Evolutionary conservation across 2,113 vertebrate genomes (phyloP).

Genomic region (Perognathus longimembris): DNA sequence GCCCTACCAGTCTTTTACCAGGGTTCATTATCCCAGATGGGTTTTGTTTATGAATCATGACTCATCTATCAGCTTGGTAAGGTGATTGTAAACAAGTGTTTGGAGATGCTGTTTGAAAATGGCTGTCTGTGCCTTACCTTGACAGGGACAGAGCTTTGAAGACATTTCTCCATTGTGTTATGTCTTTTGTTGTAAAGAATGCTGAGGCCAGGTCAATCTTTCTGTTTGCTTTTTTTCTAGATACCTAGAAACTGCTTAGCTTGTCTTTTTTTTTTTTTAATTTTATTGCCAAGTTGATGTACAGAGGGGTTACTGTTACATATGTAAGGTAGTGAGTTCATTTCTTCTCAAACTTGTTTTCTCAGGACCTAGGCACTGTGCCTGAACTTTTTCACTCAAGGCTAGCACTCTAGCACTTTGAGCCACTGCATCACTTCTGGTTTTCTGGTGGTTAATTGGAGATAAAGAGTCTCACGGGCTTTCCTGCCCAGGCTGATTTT

Average conservation of each 20-base stretch:
- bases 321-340: too few relatives aligned
- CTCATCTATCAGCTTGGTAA: background rate
- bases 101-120: background rate
- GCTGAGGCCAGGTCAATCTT: background rate
- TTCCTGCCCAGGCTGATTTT: too few relatives aligned
- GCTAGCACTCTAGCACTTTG: too few relatives aligned
- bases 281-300: too few relatives aligned
- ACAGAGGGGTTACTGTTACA: too few relatives aligned
- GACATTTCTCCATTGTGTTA: background rate
- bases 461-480: too few relatives aligned
- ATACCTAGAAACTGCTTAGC: background rate
- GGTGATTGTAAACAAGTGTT: background rate
- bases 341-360: too few relatives aligned
- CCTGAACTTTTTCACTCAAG: too few relatives aligned
- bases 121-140: background rate
- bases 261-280: too few relatives aligned
- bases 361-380: too few relatives aligned
- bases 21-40: background rate
- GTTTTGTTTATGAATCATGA: conserved; percentile 21
- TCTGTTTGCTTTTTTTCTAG: background rate
- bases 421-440: too few relatives aligned
- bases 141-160: background rate
- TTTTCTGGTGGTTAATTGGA: too few relatives aligned
- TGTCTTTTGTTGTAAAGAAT: background rate
- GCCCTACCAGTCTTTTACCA: background rate